phyloP scores from a whole-genome alignment of 2,113 vertebrate genomes.

The Sturnira hondurensis region DNA sequence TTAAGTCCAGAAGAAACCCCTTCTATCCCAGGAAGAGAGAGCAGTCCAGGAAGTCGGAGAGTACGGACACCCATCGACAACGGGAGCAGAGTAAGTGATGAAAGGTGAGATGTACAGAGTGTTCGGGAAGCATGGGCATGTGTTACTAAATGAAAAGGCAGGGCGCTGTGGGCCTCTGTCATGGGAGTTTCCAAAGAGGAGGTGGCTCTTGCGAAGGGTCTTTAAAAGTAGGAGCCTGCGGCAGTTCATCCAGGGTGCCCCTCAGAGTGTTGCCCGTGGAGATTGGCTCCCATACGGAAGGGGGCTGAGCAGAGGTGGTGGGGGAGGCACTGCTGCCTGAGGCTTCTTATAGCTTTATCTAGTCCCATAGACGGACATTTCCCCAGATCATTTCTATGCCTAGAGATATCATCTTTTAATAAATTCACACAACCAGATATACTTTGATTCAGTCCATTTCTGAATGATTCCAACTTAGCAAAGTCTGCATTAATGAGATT shows the following conservation, averaged over 20 bases:
- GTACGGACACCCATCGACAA: not conserved
- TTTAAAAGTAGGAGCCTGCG: not conserved
- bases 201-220: not conserved
- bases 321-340: not conserved
- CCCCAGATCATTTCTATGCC: not conserved
- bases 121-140: not conserved
- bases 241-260: not conserved
- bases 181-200: not conserved
- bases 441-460: not conserved
- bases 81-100: not conserved
- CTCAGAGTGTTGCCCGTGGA: not conserved
- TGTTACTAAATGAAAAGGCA: not conserved
- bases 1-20: not conserved
- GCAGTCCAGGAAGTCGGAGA: too few species aligned
- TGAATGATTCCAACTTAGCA: not conserved
- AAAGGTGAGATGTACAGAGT: not conserved
- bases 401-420: not conserved
- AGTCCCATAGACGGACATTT: not conserved
- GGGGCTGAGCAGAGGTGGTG: not conserved
- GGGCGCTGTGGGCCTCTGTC: fast-evolving
- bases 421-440: not conserved
- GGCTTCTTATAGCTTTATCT: not conserved
- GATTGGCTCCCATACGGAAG: too few species aligned
- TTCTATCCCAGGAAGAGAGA: not conserved
- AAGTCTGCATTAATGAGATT: not conserved